Percentiles rank a stretch among this genome's conserved stretches.
Evolutionary conservation across 2,113 vertebrate genomes (phyloP).

Genomic region (Tor tambroides): DNA sequence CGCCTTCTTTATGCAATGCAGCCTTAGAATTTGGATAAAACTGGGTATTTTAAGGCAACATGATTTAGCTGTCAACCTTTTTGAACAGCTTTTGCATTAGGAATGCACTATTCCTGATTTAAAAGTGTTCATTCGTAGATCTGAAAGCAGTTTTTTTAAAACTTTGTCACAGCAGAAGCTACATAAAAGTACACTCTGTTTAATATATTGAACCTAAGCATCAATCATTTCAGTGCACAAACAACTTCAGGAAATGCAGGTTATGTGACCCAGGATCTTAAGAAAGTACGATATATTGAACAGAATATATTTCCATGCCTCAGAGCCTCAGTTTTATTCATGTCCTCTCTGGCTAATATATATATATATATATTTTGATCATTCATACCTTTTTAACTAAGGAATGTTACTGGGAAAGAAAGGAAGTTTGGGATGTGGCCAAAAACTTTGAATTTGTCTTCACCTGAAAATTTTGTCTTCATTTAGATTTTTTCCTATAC

Average conservation of each 20-base stretch:
- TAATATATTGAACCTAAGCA: background rate
- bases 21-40: no score
- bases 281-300: background rate
- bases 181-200: background rate
- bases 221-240: background rate
- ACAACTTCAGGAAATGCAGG: background rate
- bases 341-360: background rate
- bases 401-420: background rate
- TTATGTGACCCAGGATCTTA: background rate
- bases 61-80: background rate
- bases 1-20: no score
- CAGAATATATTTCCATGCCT: background rate
- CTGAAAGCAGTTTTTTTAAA: no score
- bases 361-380: no score
- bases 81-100: background rate
- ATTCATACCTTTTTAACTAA: background rate
- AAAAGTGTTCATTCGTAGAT: background rate
- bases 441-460: background rate
- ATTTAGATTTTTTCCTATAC: constrained; percentile 30
- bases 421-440: constrained; percentile 1
- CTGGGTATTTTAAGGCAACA: background rate
- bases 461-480: background rate
- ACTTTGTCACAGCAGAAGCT: background rate
- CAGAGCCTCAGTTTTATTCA: background rate
- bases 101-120: background rate